phyloP scores from a whole-genome alignment of 1,140 invertebrate species.

The Drosophila albomicans region DNA sequence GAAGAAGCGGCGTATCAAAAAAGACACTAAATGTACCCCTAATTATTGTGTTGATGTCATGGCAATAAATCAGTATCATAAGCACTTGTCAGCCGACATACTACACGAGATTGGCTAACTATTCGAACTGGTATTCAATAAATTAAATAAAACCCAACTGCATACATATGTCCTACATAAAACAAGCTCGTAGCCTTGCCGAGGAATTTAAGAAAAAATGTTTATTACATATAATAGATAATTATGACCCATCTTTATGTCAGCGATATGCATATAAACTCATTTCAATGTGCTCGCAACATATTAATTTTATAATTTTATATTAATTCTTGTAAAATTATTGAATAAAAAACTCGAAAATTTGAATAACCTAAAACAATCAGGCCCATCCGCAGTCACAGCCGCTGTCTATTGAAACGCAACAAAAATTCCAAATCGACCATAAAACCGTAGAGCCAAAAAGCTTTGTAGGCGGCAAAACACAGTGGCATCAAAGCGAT shows the following conservation, averaged over 20 bases:
- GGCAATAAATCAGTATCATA: conserved; percentile 66
- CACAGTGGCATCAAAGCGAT: conserved; percentile 76
- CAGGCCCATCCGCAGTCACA: conserved; percentile 26
- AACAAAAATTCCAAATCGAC: conserved; percentile 71
- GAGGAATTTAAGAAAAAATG: conserved; percentile 69
- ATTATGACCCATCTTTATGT: conserved; percentile 77
- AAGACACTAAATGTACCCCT: conserved; percentile 30
- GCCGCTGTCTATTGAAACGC: conserved; percentile 66
- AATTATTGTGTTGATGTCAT: conserved; percentile 55
- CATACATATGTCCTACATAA: conserved; percentile 66
- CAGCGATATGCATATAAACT: conserved; percentile 60
- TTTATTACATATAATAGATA: conserved; percentile 66
- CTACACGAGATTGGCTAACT: conserved; percentile 4
- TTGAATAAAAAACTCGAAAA: conserved; percentile 73
- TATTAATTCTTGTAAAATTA: conserved; percentile 82
- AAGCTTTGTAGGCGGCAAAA: conserved; percentile 79
- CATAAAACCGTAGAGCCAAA: conserved; percentile 69
- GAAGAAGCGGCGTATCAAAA: conserved; percentile 50
- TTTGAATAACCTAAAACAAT: conserved; percentile 75
- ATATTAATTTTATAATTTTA: conserved; percentile 80
- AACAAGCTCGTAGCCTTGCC: conserved; percentile 72
- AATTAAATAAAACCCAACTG: conserved; percentile 47
- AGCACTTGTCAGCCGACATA: conserved; percentile 43
- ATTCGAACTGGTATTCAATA: conserved; percentile 6
- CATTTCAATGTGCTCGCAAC: conserved; percentile 66